Conservation (phyloP, 2,888 invertebrate species). For the Temnothorax unifasciatus region DNA sequence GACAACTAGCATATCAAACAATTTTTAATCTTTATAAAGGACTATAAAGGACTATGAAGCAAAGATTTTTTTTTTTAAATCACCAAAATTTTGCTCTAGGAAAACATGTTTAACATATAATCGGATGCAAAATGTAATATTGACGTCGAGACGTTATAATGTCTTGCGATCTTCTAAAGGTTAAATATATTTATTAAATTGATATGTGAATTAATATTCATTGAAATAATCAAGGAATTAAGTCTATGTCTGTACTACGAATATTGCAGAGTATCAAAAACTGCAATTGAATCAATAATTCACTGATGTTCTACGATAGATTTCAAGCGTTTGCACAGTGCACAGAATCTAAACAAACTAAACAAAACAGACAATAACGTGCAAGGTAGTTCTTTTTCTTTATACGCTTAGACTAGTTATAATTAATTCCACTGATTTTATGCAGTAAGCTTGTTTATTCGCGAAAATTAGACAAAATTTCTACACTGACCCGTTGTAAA, state of each 20-base stretch:
- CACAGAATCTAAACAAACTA: not conserved
- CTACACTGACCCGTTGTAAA: not conserved
- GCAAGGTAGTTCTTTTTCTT: not conserved
- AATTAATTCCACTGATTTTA: slow-evolving; percentile 11
- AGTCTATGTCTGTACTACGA: not conserved
- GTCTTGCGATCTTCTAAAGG: not conserved
- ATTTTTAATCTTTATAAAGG: not conserved
- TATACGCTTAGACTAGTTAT: not conserved
- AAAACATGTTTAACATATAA: not conserved
- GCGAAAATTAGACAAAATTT: not conserved
- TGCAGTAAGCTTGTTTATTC: not conserved
- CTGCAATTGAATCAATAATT: slow-evolving; percentile 7
- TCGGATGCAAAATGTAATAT: not conserved
- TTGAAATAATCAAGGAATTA: not conserved
- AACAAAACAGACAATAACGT: not conserved
- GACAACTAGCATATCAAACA: not conserved
- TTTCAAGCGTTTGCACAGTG: not conserved
- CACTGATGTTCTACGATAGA: not conserved
- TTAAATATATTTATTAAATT: not conserved
- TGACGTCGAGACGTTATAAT: not conserved
- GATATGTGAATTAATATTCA: not conserved
- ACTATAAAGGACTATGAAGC: not conserved
- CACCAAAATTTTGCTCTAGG: not conserved
- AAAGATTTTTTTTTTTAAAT: not conserved
- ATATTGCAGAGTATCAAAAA: not conserved